phyloP scores from a whole-genome alignment of 2,797 vertebrate genomes.

The Aselliscus stoliczkanus region DNA sequence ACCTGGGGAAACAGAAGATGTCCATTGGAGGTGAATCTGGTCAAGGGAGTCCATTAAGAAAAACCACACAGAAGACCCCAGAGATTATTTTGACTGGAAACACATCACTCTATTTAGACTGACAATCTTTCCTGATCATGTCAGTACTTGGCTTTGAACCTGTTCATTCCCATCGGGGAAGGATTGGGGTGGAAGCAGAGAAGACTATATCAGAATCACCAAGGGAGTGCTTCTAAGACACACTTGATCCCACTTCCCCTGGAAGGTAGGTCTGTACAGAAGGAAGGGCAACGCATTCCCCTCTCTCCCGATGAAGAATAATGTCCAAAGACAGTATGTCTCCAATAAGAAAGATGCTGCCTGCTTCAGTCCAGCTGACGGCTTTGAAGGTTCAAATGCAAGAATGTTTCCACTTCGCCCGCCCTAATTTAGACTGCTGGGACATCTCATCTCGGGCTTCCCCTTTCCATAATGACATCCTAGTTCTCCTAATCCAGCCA shows the following conservation, averaged over 20 bases:
- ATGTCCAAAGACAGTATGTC: not conserved
- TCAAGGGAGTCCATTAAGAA: not conserved
- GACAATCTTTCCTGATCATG: constrained; percentile 21
- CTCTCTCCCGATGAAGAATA: not conserved
- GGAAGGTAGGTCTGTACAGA: not conserved
- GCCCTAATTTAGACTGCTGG: not conserved
- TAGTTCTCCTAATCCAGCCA: constrained; percentile 39
- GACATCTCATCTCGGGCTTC: constrained; percentile 17
- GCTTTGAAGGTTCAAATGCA: constrained; percentile 11
- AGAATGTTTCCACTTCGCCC: constrained; percentile 11
- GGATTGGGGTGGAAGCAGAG: not conserved
- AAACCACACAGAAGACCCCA: constrained; percentile 9
- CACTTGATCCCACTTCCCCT: not conserved
- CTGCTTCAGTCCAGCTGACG: not conserved
- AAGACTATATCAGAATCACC: not conserved
- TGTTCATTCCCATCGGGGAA: not conserved
- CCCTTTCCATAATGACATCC: constrained; percentile 14
- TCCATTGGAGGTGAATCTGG: not conserved
- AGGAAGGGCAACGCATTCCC: not conserved
- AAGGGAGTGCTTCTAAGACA: not conserved
- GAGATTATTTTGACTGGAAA: not conserved
- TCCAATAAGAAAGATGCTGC: not conserved
- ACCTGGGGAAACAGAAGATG: not conserved
- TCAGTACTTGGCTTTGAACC: constrained; percentile 20
- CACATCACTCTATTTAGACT: not conserved